Evolutionary conservation across 2,797 vertebrate genomes (phyloP), one percentile per base, ranked within the genome.

Genomic region (Notolepis coatsorum): DNA sequence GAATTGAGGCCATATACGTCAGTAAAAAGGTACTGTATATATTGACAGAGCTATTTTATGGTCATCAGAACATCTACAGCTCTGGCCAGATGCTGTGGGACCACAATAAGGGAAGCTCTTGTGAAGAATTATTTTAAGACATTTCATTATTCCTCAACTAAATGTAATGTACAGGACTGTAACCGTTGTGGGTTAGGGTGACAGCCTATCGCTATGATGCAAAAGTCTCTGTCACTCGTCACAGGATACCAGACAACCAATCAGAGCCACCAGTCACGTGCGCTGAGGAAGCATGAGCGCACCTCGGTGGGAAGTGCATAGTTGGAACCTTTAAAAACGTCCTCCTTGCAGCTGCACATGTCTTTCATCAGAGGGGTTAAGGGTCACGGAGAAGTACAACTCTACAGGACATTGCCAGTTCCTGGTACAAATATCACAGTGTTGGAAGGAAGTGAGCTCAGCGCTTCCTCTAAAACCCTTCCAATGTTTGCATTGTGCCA

Each of bases 271-370:
- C 24, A 31, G 61, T 60, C 58, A 65, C 61, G 48, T 56, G 12
- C 51, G 28, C 53, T 71, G 25, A 82, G 80, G 83, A 88, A 89
- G 73, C 27, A 28, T 20, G 1, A 33, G 71, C 74, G 74, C 89
- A 90, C 90, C 89, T 91, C 82, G 60, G 63, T 80, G 88, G 90
- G 91, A 93, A 87, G 70, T 60, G 59, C 77, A 87, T 56, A 54
- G 77, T 75, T 64, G 70, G 86, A 79, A 57, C 65, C 65, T 77
- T 47, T 58, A 67, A 71, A 70, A 80, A 80, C 85, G 80, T 82
- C 84, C 80, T 80, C 71, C 55, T 48, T 48, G 75, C 80, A 88
- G 81, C 82, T 81, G 84, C 51, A 70, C 54, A 61, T 54, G 63
- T 77, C 73, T 75, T 79, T 84, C 77, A 79, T 55, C 61, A 67